Conservation (phyloP, 2,888 invertebrate genomes). For the Dichetophora obliterata region DNA sequence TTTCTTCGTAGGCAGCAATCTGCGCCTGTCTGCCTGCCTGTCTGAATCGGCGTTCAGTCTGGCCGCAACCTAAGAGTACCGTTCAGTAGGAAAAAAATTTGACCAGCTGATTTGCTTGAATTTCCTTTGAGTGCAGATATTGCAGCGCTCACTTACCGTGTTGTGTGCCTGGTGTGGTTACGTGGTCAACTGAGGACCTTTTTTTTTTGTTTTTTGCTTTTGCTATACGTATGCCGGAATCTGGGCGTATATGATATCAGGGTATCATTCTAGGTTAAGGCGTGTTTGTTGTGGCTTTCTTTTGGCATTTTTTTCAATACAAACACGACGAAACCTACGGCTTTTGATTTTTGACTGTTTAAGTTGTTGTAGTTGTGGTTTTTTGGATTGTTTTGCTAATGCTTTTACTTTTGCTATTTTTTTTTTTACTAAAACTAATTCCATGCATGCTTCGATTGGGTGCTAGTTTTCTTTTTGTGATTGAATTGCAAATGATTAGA, state of each 20-base stretch:
- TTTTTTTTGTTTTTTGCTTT: slow-evolving; percentile 33
- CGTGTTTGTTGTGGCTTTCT: slow-evolving; percentile 51
- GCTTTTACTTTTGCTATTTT: slow-evolving; percentile 29
- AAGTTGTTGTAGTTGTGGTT: neutral
- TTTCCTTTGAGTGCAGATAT: neutral
- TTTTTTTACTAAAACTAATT: neutral
- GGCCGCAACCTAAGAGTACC: no score
- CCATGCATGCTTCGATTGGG: slow-evolving; percentile 55
- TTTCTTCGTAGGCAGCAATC: no score
- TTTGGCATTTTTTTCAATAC: slow-evolving; percentile 19
- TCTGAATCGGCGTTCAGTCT: no score
- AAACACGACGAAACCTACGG: slow-evolving; percentile 48
- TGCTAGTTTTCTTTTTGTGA: neutral
- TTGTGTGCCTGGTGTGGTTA: no score
- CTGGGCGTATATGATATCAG: slow-evolving; percentile 69
- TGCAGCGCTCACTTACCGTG: neutral
- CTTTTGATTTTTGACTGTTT: slow-evolving; percentile 2
- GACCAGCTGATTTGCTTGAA: no score
- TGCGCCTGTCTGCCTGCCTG: no score
- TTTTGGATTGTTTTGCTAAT: slow-evolving; percentile 8
- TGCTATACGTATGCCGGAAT: slow-evolving; percentile 57
- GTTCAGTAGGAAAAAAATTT: no score
- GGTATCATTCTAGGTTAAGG: slow-evolving; percentile 65
- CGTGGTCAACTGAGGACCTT: neutral
- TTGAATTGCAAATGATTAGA: neutral